phyloP scores from a whole-genome alignment of 2,797 vertebrate species.

The Malacoctenus gilli region DNA sequence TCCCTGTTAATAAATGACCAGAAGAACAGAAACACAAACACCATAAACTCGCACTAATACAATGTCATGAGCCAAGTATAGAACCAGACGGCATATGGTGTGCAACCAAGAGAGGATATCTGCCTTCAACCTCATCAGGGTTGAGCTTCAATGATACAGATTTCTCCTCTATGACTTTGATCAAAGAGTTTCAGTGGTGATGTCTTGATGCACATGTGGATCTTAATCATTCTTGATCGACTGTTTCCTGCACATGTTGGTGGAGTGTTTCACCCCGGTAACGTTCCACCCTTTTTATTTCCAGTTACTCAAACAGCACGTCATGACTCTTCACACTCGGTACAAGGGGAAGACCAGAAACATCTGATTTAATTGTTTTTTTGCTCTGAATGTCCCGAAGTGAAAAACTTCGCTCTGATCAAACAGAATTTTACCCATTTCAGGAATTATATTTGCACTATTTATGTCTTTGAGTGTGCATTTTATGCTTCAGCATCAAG shows the following conservation, averaged over 20 bases:
- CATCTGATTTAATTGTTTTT: too few species aligned
- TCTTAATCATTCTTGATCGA: background rate
- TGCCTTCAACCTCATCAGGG: background rate
- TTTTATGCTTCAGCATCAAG: background rate
- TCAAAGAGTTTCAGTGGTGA: background rate
- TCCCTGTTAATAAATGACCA: constrained; percentile 76
- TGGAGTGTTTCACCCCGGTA: background rate
- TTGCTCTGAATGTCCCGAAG: too few species aligned
- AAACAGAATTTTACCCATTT: too few species aligned
- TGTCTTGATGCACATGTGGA: background rate
- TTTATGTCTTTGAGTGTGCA: too few species aligned
- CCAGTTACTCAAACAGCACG: constrained; percentile 8
- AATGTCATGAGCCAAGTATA: too few species aligned
- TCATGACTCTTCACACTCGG: constrained; percentile 1
- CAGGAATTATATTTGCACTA: too few species aligned
- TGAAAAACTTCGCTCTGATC: too few species aligned
- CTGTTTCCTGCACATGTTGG: background rate
- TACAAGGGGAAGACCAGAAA: constrained; percentile 5
- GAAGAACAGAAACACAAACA: constrained; percentile 71
- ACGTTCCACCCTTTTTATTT: constrained; percentile 16
- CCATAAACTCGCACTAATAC: constrained; percentile 47
- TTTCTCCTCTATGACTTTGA: constrained; percentile 1
- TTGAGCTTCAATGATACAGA: background rate
- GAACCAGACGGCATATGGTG: background rate
- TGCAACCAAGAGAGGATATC: background rate